These are phyloP conservation scores for Apantesis nais DNA, from an alignment of 2,888 invertebrate genomes.

Conservation along the genomic window DNA sequence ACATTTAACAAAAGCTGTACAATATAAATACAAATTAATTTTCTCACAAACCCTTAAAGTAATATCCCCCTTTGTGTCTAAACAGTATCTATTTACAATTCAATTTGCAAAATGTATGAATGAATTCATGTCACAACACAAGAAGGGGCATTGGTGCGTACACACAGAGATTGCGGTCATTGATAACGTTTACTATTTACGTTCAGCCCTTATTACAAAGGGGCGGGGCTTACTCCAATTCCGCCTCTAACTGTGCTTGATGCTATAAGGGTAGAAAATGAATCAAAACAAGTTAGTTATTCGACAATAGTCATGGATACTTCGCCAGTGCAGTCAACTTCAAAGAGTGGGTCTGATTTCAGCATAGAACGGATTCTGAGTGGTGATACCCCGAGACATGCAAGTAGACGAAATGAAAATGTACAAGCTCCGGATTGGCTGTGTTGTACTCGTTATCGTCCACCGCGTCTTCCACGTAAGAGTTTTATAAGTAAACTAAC, in stretches of 20 bases:
- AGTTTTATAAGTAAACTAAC: neutral
- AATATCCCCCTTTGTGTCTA: slow-evolving; percentile 81
- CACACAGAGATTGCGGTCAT: slow-evolving; percentile 61
- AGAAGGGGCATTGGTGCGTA: slow-evolving; percentile 67
- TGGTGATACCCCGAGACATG: slow-evolving; percentile 58
- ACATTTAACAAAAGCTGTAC: slow-evolving; percentile 55
- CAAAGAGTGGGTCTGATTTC: slow-evolving; percentile 81
- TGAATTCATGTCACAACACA: slow-evolving; percentile 81
- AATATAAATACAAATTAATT: slow-evolving; percentile 81
- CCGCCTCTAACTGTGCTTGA: slow-evolving; percentile 49
- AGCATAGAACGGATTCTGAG: slow-evolving; percentile 87
- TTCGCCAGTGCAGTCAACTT: slow-evolving; percentile 63
- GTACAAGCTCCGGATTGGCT: slow-evolving; percentile 85
- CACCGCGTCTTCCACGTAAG: slow-evolving; percentile 90
- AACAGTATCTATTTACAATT: slow-evolving; percentile 81
- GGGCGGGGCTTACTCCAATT: slow-evolving; percentile 59
- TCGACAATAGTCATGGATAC: slow-evolving; percentile 63
- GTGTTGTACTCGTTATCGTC: slow-evolving; percentile 90
- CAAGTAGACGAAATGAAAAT: slow-evolving; percentile 44
- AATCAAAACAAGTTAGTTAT: slow-evolving; percentile 34
- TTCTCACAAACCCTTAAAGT: slow-evolving; percentile 84
- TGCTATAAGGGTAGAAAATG: slow-evolving; percentile 51
- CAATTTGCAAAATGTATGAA: slow-evolving; percentile 71
- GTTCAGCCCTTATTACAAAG: slow-evolving; percentile 30
- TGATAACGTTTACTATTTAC: slow-evolving; percentile 63